Evolutionary conservation across 2,888 invertebrate species (phyloP), one percentile per base, ranked within the genome.

Genomic region (Drosophila basisetae): DNA sequence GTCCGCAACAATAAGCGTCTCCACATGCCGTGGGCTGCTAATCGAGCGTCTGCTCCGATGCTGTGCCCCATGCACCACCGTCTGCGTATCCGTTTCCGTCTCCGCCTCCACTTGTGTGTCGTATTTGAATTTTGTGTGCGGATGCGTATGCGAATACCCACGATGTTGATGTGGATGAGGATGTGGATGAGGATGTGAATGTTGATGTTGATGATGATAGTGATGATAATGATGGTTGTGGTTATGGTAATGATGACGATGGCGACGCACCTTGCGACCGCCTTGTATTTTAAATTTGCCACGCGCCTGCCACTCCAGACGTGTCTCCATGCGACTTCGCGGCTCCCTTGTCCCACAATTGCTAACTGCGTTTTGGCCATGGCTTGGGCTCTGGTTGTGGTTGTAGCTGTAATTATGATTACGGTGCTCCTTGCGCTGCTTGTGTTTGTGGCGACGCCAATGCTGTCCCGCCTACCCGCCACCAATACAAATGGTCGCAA

Each of bases 1-100:
- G 94, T 98, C 98, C 43, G 98, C 98, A 61, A 98, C 98, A 62
- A 98, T 95, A 65, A 98, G 94, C 1, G 97, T 96, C 94, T 98
- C 98, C 47, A 98, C 97, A 93, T 96, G 96, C 64, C 96, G 95
- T 33, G 96, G 95, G 85, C 95, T 95, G 93, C 97, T 97, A 77
- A 97, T 95, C 70, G 97, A 97, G 79, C 97, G 95, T 78, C 93
- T 92, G 84, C 92, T 86, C 77, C 94, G 90, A 25, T 25, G 47
- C 22, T 47, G 22, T 80, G 76, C 59, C 35, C 55, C 43, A 28
- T 55, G 58, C 35, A 47, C 25, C 47, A 47, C 16, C 47, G 62
- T 37, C 67, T 56, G 62, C 55, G 11, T 4, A 2, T n/a, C 13
- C 47, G 61, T 37, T 9, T 39, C 39, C n/a, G 9, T 11, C n/a